These are phyloP conservation scores for Physella acuta DNA, from an alignment of 1,140 invertebrate species.

Conservation along the genomic window DNA sequence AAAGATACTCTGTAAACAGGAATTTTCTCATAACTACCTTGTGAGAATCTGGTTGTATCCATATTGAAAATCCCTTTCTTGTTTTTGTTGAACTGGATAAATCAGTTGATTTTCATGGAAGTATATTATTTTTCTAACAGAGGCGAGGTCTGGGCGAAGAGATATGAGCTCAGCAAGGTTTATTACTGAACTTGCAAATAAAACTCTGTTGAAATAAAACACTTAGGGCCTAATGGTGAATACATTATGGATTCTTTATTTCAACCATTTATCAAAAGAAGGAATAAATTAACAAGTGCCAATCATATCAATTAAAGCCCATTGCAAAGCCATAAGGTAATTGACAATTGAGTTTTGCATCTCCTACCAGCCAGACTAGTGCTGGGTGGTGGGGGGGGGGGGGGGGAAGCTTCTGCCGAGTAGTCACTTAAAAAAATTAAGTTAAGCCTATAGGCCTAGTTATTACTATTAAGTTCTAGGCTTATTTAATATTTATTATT, in stretches of 20 bases:
- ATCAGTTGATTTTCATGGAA: constrained; percentile 80
- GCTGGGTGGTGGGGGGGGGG: not conserved
- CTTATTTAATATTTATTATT: too few species aligned
- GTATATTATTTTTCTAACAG: constrained; percentile 71
- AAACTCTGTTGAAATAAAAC: constrained; percentile 53
- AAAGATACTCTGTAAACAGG: too few species aligned
- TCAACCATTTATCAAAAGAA: not conserved
- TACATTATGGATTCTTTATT: not conserved
- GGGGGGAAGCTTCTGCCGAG: too few species aligned
- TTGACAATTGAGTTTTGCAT: not conserved
- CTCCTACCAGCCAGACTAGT: not conserved
- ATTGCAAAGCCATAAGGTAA: not conserved
- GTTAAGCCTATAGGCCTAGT: too few species aligned
- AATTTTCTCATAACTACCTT: constrained; percentile 67
- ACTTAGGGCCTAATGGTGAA: constrained; percentile 9
- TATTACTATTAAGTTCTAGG: too few species aligned
- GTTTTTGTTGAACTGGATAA: constrained; percentile 71
- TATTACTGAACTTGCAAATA: constrained; percentile 75
- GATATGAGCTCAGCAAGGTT: constrained; percentile 73
- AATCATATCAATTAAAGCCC: not conserved
- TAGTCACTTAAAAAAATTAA: too few species aligned
- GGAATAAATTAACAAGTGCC: not conserved
- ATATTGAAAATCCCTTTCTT: constrained; percentile 76
- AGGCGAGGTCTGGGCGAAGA: constrained; percentile 67
- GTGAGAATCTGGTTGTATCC: constrained; percentile 77